Conservation (phyloP, 2,113 vertebrate species). For the Zapus hudsonius region DNA sequence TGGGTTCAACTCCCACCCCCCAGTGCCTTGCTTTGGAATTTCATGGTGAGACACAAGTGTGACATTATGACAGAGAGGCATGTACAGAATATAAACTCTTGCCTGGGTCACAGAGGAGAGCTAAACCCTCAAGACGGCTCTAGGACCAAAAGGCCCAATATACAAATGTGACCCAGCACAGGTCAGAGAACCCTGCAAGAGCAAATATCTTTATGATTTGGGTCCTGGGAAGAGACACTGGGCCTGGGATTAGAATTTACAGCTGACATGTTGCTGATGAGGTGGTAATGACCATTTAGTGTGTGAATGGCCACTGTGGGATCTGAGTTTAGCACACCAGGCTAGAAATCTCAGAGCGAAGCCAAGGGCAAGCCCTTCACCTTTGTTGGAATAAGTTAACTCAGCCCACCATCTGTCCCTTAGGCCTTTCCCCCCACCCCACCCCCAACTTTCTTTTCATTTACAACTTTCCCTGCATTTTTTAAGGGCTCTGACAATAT, state of each 20-base stretch:
- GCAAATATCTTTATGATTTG: slow-evolving; percentile 51
- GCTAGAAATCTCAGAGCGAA: slow-evolving; percentile 28
- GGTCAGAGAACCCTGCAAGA: slow-evolving; percentile 5
- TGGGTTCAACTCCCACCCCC: background rate
- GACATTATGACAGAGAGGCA: slow-evolving; percentile 55
- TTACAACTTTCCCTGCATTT: slow-evolving; percentile 48
- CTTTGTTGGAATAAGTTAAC: slow-evolving; percentile 30
- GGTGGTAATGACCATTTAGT: slow-evolving; percentile 29
- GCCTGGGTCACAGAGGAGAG: background rate
- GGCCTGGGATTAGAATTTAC: slow-evolving; percentile 59
- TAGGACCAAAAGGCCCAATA: background rate
- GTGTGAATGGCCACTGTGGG: slow-evolving; percentile 58
- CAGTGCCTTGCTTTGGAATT: slow-evolving; percentile 11
- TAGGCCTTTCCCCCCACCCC: background rate
- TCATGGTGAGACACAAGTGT: background rate
- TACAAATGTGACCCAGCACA: background rate
- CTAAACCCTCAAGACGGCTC: slow-evolving; percentile 12
- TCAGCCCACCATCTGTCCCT: background rate
- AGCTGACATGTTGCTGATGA: slow-evolving; percentile 47
- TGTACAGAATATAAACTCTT: background rate
- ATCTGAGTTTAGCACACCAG: slow-evolving; percentile 27
- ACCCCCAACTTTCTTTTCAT: slow-evolving; percentile 54
- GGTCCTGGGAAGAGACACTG: slow-evolving; percentile 46
- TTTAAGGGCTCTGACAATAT: background rate
- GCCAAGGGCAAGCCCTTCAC: background rate